phyloP scores from a whole-genome alignment of 2,888 invertebrate genomes.

The Neuroscelio doddi region DNA sequence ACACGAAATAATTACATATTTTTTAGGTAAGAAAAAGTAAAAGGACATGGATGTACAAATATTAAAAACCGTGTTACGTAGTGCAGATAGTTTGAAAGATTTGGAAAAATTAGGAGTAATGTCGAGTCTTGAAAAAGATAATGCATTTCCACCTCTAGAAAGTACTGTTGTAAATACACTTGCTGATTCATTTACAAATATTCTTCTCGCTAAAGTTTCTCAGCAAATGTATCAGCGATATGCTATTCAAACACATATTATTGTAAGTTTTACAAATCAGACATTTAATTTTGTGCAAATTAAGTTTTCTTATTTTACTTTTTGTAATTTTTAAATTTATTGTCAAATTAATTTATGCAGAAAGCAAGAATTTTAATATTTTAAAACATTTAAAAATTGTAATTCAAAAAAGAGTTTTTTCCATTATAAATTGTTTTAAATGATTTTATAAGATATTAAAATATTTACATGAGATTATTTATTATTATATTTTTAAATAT shows the following conservation, averaged over 20 bases:
- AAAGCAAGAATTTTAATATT: too few species aligned
- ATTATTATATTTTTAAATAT: too few species aligned
- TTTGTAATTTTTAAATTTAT: too few species aligned
- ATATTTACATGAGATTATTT: too few species aligned
- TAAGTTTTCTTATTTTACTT: too few species aligned
- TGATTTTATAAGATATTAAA: too few species aligned
- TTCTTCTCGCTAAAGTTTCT: slow-evolving; percentile 31
- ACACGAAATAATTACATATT: too few species aligned
- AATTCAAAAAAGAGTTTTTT: too few species aligned
- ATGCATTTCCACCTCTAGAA: slow-evolving; percentile 21
- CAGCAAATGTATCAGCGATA: slow-evolving; percentile 32
- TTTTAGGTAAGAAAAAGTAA: too few species aligned
- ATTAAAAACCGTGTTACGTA: slow-evolving; percentile 23
- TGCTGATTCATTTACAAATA: slow-evolving; percentile 24
- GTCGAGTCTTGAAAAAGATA: neutral
- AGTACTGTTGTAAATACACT: slow-evolving; percentile 16
- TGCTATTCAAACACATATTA: slow-evolving; percentile 26
- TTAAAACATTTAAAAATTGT: too few species aligned
- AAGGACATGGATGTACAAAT: slow-evolving; percentile 21
- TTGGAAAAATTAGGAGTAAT: slow-evolving; percentile 10
- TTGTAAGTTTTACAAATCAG: slow-evolving; percentile 27
- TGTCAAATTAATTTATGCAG: too few species aligned
- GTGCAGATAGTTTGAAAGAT: slow-evolving; percentile 13
- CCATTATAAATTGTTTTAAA: too few species aligned
- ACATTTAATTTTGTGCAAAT: neutral